Base-by-base conservation (phyloP, 2,888 invertebrate species). In the Opisthograptis luteolata region DNA sequence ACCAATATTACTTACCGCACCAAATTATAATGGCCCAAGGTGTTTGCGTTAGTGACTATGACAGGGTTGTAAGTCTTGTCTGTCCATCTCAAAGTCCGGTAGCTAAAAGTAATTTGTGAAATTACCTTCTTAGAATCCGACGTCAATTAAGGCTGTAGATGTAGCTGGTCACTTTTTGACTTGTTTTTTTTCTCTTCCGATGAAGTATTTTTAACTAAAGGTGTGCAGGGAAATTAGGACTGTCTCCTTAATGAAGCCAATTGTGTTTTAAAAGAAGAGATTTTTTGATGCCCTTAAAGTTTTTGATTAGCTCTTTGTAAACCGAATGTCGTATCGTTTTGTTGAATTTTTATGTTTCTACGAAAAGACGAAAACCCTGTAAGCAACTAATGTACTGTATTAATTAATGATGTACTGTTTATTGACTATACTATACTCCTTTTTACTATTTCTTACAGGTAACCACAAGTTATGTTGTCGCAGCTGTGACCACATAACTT, bases 91-190 rank as follows among this genome's bases (percentile, higher is more conserved):
- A 70, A 83, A 88, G 78, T 85, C 84, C 89, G 79, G 91, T 91
- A 90, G 91, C 90, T 71, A 69, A 81, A 84, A 87, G 85, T 85
- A 91, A 91, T 91, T 91, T 88, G 91, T 90, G 90, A 91, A 91
- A 91, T 90, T 89, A 87, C 84, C 78, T 90, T 90, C 90, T 84
- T 79, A 87, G 91, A 90, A 91, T 85, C 58, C 78, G 83, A 78
- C 81, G 78, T 83, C 85, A 88, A 88, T 90, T 89, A 89, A 87
- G 76, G 75, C 27, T 20, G 43, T 41, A 4, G 40, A n/a, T n/a
- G 28, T 20, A 40, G 63, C 24, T 14, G 14, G 30, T 30, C 49
- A 61, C 62, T 58, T 63, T 60, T 52, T 59, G 53, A 67, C 66
- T 62, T 61, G 64, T 57, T 59, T 61, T 36, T 58, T 62, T 53